Evolutionary conservation across 1,140 invertebrate species (phyloP).

Genomic region (Brachionus manjavacas): DNA sequence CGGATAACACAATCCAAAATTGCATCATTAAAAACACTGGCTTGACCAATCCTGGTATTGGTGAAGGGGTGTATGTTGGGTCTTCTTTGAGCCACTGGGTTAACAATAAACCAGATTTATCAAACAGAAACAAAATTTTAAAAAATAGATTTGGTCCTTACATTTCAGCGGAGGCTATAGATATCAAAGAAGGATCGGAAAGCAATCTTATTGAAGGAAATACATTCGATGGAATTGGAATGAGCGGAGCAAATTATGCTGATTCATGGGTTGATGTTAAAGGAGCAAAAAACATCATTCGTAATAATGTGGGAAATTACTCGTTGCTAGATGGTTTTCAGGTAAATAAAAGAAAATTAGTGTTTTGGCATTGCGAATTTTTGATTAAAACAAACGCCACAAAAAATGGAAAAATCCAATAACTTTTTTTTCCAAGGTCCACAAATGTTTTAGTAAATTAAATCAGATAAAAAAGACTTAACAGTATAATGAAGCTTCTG

Average conservation of each 20-base stretch:
- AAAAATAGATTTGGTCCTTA: not conserved
- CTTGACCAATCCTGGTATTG: not conserved
- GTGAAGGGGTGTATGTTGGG: slow-evolving; percentile 10
- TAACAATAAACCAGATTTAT: not conserved
- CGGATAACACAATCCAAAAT: not conserved
- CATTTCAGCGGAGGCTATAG: slow-evolving; percentile 11
- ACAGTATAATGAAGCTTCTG: too few species aligned
- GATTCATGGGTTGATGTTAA: slow-evolving; percentile 23
- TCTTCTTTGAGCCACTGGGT: slow-evolving; percentile 3
- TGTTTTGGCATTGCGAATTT: not conserved
- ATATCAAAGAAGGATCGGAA: slow-evolving; percentile 31
- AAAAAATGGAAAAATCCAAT: too few species aligned
- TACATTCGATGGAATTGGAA: slow-evolving; percentile 24
- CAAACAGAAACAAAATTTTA: slow-evolving; percentile 18
- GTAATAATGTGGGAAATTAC: not conserved
- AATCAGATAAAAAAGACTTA: too few species aligned
- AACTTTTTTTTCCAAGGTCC: too few species aligned
- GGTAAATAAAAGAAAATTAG: not conserved
- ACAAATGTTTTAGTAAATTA: too few species aligned
- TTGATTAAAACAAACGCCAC: too few species aligned
- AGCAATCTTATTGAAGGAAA: not conserved
- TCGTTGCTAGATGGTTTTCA: slow-evolving; percentile 17
- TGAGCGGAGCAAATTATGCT: slow-evolving; percentile 24
- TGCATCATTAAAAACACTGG: not conserved
- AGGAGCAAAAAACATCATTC: slow-evolving; percentile 20